These are phyloP conservation scores for Stichopus chloronotus DNA, from an alignment of 35 echinoderm and acorn worm species.

Conservation along the genomic window DNA sequence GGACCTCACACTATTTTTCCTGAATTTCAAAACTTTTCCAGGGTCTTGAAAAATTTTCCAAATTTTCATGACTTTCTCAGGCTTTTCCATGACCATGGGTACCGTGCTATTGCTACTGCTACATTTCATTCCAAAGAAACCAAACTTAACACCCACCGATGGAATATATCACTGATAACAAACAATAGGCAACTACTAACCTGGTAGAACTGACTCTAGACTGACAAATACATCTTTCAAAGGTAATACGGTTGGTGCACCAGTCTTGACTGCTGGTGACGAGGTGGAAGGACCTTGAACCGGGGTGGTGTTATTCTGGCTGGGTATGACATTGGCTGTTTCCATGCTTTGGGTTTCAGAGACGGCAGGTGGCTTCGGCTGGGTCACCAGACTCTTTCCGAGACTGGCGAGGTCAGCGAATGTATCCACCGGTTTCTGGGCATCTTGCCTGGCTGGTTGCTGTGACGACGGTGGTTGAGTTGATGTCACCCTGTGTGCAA, in stretches of 20 bases:
- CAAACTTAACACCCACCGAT: no score
- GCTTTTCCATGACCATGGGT: no score
- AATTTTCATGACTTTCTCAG: no score
- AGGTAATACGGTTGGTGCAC: conserved; percentile 74
- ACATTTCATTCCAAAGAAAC: no score
- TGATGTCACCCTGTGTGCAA: not conserved
- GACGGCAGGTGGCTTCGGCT: conserved; percentile 52
- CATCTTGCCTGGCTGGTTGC: conserved; percentile 26
- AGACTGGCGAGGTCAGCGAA: conserved; percentile 79
- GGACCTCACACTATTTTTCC: no score
- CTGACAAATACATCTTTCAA: conserved; percentile 89
- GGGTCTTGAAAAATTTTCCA: no score
- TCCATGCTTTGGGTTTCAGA: conserved; percentile 1
- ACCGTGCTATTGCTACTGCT: no score
- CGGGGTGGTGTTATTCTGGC: not conserved
- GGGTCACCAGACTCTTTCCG: conserved; percentile 76
- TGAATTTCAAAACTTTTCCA: no score
- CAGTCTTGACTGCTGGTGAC: not conserved
- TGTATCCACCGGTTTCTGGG: conserved; percentile 43
- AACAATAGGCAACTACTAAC: conserved; percentile 57
- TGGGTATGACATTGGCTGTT: conserved; percentile 18
- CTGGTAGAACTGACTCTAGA: conserved; percentile 86
- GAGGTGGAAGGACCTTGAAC: not conserved
- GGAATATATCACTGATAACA: no score
- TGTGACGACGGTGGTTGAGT: not conserved